A percentile compares a stretch with the other conserved stretches of the same genome.
Conservation (phyloP, 2,113 vertebrate genomes). For the Tragelaphus imberbis region DNA sequence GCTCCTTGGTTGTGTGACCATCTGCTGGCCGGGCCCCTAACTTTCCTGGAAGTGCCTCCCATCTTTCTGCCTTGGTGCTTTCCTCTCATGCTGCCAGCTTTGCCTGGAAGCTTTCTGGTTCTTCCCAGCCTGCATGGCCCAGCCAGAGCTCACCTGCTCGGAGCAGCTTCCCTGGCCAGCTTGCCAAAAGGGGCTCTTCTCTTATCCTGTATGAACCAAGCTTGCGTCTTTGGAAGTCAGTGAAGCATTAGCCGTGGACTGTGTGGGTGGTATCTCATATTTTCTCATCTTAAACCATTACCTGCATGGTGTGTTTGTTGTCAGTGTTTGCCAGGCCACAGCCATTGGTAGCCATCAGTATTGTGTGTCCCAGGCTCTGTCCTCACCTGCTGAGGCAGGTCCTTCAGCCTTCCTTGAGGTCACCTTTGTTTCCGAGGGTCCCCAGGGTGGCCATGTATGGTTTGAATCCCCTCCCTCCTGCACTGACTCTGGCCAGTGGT, state of each 20-base stretch:
- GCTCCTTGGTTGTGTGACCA: not conserved
- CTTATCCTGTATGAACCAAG: not conserved
- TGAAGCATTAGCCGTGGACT: not conserved
- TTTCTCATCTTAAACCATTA: not conserved
- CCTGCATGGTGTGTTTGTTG: not conserved
- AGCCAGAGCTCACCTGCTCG: not conserved
- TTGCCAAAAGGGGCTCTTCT: not conserved
- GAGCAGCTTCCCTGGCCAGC: not conserved
- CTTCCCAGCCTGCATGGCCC: not conserved
- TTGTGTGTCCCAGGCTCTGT: not conserved
- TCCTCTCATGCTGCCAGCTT: not conserved
- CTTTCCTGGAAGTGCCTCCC: not conserved
- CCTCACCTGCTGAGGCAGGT: not conserved
- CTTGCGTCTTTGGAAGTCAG: not conserved
- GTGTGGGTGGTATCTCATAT: not conserved
- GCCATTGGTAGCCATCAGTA: not conserved
- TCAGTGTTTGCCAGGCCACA: not conserved
- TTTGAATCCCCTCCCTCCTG: not conserved
- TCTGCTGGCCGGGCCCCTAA: not conserved
- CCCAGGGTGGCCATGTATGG: not conserved
- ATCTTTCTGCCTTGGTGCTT: not conserved
- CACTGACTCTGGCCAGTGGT: not conserved
- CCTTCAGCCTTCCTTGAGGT: not conserved
- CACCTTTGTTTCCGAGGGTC: not conserved
- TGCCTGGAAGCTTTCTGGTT: not conserved